These are phyloP conservation scores for Mixornis gularis DNA, from an alignment of 2,113 vertebrate species.

Conservation along the genomic window DNA sequence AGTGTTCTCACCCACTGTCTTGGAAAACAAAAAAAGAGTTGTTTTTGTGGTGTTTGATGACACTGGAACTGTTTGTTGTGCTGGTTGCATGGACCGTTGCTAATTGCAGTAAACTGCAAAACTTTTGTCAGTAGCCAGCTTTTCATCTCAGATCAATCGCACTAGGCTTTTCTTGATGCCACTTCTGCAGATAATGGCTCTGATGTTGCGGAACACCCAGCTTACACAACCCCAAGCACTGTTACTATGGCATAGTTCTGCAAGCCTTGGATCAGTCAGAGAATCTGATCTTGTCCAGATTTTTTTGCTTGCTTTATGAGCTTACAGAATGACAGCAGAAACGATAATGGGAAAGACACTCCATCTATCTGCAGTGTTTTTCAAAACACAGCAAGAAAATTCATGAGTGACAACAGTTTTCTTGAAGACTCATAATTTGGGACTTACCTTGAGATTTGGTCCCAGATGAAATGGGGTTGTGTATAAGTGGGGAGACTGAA, in stretches of 20 bases:
- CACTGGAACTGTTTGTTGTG: neutral
- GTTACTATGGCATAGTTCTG: neutral
- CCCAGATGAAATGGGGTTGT: neutral
- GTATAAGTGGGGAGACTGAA: neutral
- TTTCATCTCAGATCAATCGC: neutral
- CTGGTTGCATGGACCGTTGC: neutral
- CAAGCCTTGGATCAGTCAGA: neutral
- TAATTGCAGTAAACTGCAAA: neutral
- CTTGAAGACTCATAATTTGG: neutral
- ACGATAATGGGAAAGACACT: neutral
- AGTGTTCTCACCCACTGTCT: neutral
- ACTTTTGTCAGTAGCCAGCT: neutral
- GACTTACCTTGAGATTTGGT: neutral
- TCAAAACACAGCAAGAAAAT: neutral
- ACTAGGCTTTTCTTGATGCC: neutral
- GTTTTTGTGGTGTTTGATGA: neutral
- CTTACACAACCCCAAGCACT: neutral
- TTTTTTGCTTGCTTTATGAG: neutral
- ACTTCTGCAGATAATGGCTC: neutral
- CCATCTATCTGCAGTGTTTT: neutral
- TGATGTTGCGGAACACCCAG: neutral
- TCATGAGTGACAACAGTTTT: neutral
- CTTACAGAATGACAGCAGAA: neutral
- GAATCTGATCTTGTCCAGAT: neutral
- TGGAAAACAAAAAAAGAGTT: fast-evolving